Evolutionary conservation across 2,888 invertebrate genomes (phyloP), one percentile per base, ranked within the genome.

Genomic region (Drosophila monieri): DNA sequence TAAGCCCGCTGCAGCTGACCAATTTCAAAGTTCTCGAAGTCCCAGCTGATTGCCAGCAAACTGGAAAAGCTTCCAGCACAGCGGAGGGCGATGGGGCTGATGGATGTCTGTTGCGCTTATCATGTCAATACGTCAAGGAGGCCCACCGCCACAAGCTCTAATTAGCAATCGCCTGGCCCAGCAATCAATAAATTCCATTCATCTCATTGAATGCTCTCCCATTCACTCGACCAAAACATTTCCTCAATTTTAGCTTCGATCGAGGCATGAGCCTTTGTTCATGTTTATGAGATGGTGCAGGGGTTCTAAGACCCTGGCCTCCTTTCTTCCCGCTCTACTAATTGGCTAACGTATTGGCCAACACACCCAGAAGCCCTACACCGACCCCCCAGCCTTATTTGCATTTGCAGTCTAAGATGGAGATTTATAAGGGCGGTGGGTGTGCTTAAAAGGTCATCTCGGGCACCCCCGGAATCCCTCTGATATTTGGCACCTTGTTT

Each of bases 401-500:
- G 66, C 62, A 64, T 64, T 65, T 52, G 51, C 37, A 52, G 52
- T 46, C 44, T 18, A n/a, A 15, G n/a, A 27, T 21, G 43, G 37
- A 51, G 44, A 65, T 51, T 62, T 51, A 51, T 51, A n/a, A 2
- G 35, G 35, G 21, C 14, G 27, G 6, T 14, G n/a, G 10, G 35
- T 12, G 18, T 9, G 21, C 43, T 35, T 35, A n/a, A 35, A n/a
- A 27, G 62, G 49, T 62, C 43, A 44, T 35, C 43, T 15, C 1
- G 30, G n/a, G 30, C 12, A 18, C 3, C 23, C 4, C 18, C 14
- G 10, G 27, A 9, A 35, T 3, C 27, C 58, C 25, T 2, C 49
- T n/a, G 35, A 62, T 49, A 32, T 46, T 65, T 37, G 52, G 44
- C 62, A 64, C 62, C 66, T 65, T 64, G 66, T 65, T 44, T 51